Percentiles rank a stretch among this genome's conserved stretches.
Evolutionary conservation across 1,140 invertebrate species (phyloP).

Genomic region (Anastatus disparis): DNA sequence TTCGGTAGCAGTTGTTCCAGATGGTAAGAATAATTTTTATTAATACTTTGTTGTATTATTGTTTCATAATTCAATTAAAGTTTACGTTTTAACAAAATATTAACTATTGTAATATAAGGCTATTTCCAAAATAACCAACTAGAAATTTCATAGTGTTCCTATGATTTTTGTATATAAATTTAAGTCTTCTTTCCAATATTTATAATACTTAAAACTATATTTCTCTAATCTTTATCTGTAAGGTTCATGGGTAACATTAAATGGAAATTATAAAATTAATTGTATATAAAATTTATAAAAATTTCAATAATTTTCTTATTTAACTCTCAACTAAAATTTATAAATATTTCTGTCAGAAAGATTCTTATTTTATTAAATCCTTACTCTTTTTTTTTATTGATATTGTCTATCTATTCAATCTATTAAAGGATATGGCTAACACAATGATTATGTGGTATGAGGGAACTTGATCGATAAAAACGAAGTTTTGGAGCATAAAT

Average conservation of each 20-base stretch:
- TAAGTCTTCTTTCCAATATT: not conserved
- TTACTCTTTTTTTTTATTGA: slow-evolving; percentile 19
- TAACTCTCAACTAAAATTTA: not conserved
- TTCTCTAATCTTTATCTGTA: slow-evolving; percentile 8
- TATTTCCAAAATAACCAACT: slow-evolving; percentile 29
- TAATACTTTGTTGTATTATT: too few relatives aligned
- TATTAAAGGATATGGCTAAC: slow-evolving; percentile 40
- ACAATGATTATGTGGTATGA: slow-evolving; percentile 30
- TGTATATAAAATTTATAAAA: slow-evolving; percentile 13
- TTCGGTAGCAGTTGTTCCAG: slow-evolving; percentile 82
- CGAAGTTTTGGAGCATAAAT: slow-evolving; percentile 34
- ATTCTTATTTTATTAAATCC: slow-evolving; percentile 22
- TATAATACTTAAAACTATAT: not conserved
- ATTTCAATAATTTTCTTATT: not conserved
- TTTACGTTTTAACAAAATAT: slow-evolving; percentile 8
- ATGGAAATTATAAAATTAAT: slow-evolving; percentile 22
- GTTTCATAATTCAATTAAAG: too few relatives aligned
- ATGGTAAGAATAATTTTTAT: slow-evolving; percentile 70
- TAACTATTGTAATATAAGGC: not conserved
- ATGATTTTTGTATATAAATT: slow-evolving; percentile 10
- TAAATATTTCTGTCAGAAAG: not conserved
- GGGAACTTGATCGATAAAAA: slow-evolving; percentile 30
- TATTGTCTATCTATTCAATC: slow-evolving; percentile 27
- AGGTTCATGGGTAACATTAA: slow-evolving; percentile 15
- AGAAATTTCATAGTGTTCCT: not conserved